Evolutionary conservation across 2,888 invertebrate genomes (phyloP).

Genomic region (Gnatocerus cornutus): DNA sequence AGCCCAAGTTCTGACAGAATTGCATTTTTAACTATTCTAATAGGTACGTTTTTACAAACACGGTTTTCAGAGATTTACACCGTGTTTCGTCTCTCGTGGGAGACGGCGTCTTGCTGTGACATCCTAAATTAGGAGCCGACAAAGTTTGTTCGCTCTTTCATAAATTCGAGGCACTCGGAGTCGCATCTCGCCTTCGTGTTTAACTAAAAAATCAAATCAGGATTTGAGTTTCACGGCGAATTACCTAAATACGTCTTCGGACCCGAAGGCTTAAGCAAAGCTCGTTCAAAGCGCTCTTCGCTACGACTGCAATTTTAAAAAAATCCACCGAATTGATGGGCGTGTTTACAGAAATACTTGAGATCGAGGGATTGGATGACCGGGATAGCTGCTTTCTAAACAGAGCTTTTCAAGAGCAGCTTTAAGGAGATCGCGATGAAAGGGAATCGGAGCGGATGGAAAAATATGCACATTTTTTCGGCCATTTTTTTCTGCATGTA

Average conservation of each 20-base stretch:
- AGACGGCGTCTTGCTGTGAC: constrained; percentile 23
- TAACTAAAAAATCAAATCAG: constrained; percentile 40
- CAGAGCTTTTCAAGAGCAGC: background rate
- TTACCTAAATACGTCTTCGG: constrained; percentile 37
- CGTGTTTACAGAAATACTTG: constrained; percentile 27
- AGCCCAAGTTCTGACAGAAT: background rate
- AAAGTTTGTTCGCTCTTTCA: constrained; percentile 28
- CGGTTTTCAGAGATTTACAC: constrained; percentile 25
- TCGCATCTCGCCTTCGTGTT: constrained; percentile 9
- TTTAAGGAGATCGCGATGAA: no score
- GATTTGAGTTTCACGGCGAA: constrained; percentile 33
- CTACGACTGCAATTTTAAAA: constrained; percentile 27
- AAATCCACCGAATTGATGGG: constrained; percentile 19
- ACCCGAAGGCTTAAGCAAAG: constrained; percentile 38
- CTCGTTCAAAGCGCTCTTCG: constrained; percentile 27
- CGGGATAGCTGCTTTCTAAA: constrained; percentile 9
- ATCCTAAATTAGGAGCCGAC: constrained; percentile 28
- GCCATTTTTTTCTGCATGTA: no score
- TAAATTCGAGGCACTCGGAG: constrained; percentile 9
- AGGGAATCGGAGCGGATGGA: no score
- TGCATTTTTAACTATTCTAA: background rate
- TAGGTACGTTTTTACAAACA: constrained; percentile 11
- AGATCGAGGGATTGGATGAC: constrained; percentile 7
- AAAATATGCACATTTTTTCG: no score
- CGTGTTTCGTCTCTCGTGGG: constrained; percentile 14